A percentile compares a stretch with the other conserved stretches of the same genome.
These are phyloP conservation scores for Drosophila elegans DNA, from an alignment of 1,140 invertebrate species.

Conservation along the genomic window DNA sequence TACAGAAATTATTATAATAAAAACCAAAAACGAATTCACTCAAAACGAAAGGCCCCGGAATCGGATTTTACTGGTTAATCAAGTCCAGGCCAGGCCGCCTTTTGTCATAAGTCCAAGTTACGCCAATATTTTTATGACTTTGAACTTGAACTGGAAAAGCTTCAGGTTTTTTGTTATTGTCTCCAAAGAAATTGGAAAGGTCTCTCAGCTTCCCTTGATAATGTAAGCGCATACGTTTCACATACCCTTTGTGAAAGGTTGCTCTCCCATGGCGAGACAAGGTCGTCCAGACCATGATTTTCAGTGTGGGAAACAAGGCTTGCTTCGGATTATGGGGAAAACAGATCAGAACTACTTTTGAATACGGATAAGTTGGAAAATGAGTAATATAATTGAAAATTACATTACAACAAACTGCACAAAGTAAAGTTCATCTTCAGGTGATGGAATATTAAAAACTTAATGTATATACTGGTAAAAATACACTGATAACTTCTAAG, in stretches of 20 bases:
- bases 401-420: no score
- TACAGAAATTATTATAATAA: conserved; percentile 8
- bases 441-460: no score
- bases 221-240: not conserved
- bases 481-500: no score
- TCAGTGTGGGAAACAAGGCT: conserved; percentile 6
- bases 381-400: not conserved
- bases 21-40: conserved; percentile 62
- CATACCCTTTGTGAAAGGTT: conserved; percentile 29
- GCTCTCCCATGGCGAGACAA: conserved; percentile 39
- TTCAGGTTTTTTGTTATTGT: conserved; percentile 2
- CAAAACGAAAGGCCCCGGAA: conserved; percentile 70
- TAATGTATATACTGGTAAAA: no score
- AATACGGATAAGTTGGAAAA: not conserved
- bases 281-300: conserved; percentile 14
- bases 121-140: conserved; percentile 78
- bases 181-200: conserved; percentile 45
- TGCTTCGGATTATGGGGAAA: not conserved
- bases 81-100: conserved; percentile 3
- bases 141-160: conserved; percentile 77
- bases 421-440: no score
- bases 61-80: conserved; percentile 1
- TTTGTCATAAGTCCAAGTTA: conserved; percentile 45
- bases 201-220: not conserved
- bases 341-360: not conserved